These are phyloP conservation scores for Molossus molossus DNA, from an alignment of 2,797 vertebrate genomes.

Conservation along the genomic window DNA sequence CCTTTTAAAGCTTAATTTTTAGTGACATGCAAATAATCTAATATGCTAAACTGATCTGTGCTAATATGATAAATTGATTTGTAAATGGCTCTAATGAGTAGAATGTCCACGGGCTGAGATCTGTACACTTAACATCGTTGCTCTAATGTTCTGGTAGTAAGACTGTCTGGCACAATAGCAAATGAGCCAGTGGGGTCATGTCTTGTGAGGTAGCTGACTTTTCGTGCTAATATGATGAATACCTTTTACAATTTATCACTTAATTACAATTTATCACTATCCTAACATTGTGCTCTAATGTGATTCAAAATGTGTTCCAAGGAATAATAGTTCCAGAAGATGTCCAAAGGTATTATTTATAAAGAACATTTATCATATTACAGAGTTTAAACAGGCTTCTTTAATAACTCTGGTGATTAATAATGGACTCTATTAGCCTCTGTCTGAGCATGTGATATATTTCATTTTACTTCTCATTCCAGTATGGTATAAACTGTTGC, in stretches of 20 bases:
- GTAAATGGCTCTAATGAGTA: background rate
- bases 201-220: background rate
- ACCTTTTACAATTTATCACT: background rate
- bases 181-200: background rate
- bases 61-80: background rate
- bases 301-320: background rate
- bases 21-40: background rate
- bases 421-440: background rate
- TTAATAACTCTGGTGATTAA: background rate
- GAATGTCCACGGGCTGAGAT: background rate
- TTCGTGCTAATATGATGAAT: background rate
- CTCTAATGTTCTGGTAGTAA: background rate
- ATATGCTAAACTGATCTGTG: background rate
- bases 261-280: background rate
- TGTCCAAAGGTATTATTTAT: background rate
- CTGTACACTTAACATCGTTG: background rate
- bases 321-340: conserved; percentile 5
- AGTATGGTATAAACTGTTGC: background rate
- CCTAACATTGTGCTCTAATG: background rate
- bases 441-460: background rate
- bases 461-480: background rate
- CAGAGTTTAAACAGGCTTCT: background rate
- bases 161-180: background rate
- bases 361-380: background rate
- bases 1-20: background rate